Evolutionary conservation across 2,113 vertebrate species (phyloP).

Genomic region (Saccopteryx leptura): DNA sequence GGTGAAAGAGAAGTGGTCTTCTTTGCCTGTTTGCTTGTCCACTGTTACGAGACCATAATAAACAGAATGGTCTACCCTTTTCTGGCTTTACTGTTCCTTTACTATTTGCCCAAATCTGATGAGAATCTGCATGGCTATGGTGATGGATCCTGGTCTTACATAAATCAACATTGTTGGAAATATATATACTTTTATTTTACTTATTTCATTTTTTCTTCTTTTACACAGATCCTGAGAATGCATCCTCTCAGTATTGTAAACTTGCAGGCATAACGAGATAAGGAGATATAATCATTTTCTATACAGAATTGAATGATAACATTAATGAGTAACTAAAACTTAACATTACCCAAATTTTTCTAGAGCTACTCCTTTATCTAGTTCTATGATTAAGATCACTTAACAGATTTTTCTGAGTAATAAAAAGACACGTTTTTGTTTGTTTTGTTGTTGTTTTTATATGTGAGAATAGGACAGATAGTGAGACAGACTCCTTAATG

Average conservation of each 20-base stretch:
- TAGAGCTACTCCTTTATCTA: background rate
- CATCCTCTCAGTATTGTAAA: background rate
- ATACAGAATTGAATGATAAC: background rate
- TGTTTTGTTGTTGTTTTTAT: no score
- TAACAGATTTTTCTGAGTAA: background rate
- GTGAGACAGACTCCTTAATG: no score
- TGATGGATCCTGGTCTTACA: no score
- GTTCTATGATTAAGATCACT: background rate
- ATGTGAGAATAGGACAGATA: no score
- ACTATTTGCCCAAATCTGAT: no score
- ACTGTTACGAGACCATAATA: no score
- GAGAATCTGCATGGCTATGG: no score
- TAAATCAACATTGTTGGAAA: background rate
- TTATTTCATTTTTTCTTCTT: background rate
- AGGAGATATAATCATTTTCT: background rate
- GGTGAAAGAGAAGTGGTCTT: no score
- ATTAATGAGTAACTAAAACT: slow-evolving; percentile 12
- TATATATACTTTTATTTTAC: background rate
- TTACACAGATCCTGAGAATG: background rate
- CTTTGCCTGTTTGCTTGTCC: no score
- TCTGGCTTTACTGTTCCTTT: no score
- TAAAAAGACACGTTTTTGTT: background rate
- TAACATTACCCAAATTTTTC: background rate
- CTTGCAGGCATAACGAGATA: background rate
- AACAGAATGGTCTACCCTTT: no score